Conservation (phyloP, 1,140 invertebrate species). For the Neodiprion pinetum region DNA sequence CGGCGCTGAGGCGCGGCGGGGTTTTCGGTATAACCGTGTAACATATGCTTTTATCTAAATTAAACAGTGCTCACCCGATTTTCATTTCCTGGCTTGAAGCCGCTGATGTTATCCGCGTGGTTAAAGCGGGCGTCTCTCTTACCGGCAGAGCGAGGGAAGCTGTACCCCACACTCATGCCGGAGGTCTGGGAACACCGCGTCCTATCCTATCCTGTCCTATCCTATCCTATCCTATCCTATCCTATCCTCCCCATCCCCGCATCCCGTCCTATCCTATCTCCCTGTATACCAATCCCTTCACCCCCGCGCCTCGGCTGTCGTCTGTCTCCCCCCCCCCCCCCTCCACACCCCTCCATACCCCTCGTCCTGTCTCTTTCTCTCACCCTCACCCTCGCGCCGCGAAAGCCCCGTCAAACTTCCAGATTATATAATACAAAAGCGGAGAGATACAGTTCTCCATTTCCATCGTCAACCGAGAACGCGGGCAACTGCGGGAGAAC, state of each 20-base stretch:
- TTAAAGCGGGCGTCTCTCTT: neutral
- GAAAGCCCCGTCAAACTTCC: conserved; percentile 38
- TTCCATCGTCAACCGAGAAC: conserved; percentile 17
- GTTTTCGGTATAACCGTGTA: conserved; percentile 36
- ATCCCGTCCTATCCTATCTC: conserved; percentile 25
- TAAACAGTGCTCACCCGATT: conserved; percentile 65
- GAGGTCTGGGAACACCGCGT: neutral
- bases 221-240: neutral
- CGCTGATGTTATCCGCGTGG: conserved; percentile 59
- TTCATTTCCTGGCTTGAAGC: conserved; percentile 63
- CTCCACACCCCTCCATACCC: neutral
- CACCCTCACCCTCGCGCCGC: neutral
- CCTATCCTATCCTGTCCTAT: neutral
- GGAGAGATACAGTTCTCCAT: conserved; percentile 34
- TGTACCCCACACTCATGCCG: neutral
- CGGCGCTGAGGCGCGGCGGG: no score
- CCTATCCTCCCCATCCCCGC: neutral
- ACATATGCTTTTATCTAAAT: conserved; percentile 69
- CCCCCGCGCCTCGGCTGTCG: conserved; percentile 5
- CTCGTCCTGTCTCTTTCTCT: neutral
- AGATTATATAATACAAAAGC: conserved; percentile 44
- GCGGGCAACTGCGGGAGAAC: neutral
- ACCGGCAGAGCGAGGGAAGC: neutral
- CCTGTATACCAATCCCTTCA: conserved; percentile 41
- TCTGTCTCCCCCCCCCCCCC: conserved; percentile 15